phyloP scores from a whole-genome alignment of 2,888 invertebrate species.

The Blastobasis lacticolella region DNA sequence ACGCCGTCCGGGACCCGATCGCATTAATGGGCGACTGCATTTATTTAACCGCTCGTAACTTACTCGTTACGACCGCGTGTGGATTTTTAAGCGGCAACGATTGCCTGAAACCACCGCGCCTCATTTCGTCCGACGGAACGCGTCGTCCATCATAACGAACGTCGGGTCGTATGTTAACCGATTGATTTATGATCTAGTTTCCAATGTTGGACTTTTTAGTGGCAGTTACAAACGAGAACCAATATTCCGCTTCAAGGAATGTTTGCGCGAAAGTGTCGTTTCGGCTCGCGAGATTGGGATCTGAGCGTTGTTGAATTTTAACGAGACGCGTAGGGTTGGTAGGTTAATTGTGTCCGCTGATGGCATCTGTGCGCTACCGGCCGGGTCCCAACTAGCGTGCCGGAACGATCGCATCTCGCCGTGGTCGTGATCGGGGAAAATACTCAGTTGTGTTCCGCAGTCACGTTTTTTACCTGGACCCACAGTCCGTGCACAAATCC shows the following conservation, averaged over 20 bases:
- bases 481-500: conserved; percentile 31
- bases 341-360: conserved; percentile 44
- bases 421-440: conserved; percentile 54
- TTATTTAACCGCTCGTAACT: conserved; percentile 70
- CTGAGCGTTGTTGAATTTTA: background rate
- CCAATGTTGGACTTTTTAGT: background rate
- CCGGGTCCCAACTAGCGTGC: conserved; percentile 30
- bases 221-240: background rate
- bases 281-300: too few species aligned
- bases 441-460: conserved; percentile 38
- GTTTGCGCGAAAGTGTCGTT: too few species aligned
- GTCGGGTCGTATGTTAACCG: conserved; percentile 23
- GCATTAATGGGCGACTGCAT: conserved; percentile 59
- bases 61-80: conserved; percentile 52
- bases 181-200: conserved; percentile 18
- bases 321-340: conserved; percentile 37
- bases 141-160: conserved; percentile 33
- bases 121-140: conserved; percentile 29
- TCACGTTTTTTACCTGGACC: conserved; percentile 54
- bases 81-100: conserved; percentile 54
- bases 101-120: conserved; percentile 30
- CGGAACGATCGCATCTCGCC: conserved; percentile 41
- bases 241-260: too few species aligned
- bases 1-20: conserved; percentile 45
- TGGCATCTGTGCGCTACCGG: conserved; percentile 32